Evolutionary conservation across 2,113 vertebrate species (phyloP).

Genomic region (Malurus alboscapulatus): DNA sequence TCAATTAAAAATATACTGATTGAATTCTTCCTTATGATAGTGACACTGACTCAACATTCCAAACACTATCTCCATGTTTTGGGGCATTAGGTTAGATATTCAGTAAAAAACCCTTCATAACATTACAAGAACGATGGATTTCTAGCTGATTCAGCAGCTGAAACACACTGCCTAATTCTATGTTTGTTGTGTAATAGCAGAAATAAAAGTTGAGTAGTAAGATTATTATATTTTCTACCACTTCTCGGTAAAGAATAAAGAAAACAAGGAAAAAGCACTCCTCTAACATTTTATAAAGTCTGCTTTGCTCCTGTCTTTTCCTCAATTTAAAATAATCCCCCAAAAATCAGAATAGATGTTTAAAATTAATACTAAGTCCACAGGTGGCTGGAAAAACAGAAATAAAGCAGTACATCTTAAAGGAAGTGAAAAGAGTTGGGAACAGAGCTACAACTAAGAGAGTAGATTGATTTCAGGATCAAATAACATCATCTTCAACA

Average conservation of each 20-base stretch:
- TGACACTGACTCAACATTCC: background rate
- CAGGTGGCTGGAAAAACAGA: background rate
- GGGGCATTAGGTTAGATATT: background rate
- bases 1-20: background rate
- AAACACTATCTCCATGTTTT: background rate
- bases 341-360: background rate
- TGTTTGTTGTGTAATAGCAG: background rate
- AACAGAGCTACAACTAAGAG: background rate
- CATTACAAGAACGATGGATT: background rate
- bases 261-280: background rate
- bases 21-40: background rate
- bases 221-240: background rate
- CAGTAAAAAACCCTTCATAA: background rate
- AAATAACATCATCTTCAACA: background rate
- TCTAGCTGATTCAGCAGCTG: background rate
- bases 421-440: background rate
- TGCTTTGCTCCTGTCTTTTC: background rate
- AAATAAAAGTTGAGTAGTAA: background rate
- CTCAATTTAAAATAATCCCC: background rate
- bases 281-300: background rate
- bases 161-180: background rate
- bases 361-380: background rate
- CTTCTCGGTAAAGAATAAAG: background rate
- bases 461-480: background rate
- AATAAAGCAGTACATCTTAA: background rate